phyloP scores from a whole-genome alignment of 2,888 invertebrate genomes.

The Dioctria rufipes region DNA sequence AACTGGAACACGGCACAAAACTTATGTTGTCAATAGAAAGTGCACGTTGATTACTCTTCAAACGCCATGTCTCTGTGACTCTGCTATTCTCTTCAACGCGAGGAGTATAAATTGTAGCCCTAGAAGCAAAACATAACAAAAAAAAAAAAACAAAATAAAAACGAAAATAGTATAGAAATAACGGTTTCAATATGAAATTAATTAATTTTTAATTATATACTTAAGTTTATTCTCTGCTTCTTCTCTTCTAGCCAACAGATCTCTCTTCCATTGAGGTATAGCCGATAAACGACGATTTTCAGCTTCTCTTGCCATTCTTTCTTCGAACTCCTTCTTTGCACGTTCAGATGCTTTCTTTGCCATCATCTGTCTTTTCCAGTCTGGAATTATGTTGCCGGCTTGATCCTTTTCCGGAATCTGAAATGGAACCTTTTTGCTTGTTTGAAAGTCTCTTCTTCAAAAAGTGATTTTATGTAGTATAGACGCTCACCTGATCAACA shows the following conservation, averaged over 20 bases:
- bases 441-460: not conserved
- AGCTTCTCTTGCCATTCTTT: constrained; percentile 86
- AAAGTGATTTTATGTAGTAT: not conserved
- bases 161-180: not conserved
- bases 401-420: constrained; percentile 92
- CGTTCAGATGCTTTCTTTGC: constrained; percentile 95
- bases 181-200: constrained; percentile 29
- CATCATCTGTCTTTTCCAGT: constrained; percentile 96
- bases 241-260: constrained; percentile 86
- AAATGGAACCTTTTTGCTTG: constrained; percentile 44
- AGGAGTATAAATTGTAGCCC: constrained; percentile 81
- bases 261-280: constrained; percentile 95
- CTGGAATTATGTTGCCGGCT: constrained; percentile 90
- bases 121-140: constrained; percentile 53
- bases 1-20: constrained; percentile 67
- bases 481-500: constrained; percentile 86
- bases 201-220: constrained; percentile 71
- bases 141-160: constrained; percentile 1
- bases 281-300: constrained; percentile 88
- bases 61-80: constrained; percentile 71
- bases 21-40: constrained; percentile 79
- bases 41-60: constrained; percentile 72
- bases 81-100: constrained; percentile 76
- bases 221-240: constrained; percentile 83
- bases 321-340: constrained; percentile 91